Evolutionary conservation across 2,888 invertebrate species (phyloP), one percentile per base, ranked within the genome.

Genomic region (Notocelia uddmanniana): DNA sequence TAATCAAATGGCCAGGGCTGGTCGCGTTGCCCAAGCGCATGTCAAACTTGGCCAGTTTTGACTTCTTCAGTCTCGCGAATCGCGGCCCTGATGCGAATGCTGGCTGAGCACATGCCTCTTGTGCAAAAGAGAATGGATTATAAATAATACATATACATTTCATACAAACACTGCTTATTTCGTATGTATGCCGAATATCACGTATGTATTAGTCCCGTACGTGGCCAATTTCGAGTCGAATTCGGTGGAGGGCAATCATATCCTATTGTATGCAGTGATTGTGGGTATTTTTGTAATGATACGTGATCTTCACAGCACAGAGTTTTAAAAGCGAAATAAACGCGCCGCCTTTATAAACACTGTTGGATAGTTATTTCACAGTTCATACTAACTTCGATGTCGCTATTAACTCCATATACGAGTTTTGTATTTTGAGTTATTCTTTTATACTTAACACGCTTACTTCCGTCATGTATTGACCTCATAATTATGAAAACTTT

Each of bases 181-280:
- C 26, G 15, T 26, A 2, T 10, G 31, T n/a, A 52, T 34, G 21
- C 52, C 50, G 10, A 54, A 60, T 59, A 54, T 52, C 58, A 71
- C 71, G 66, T 71, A 66, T 59, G 45, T 71, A 41, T 69, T 69
- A 63, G 55, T 57, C 26, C 66, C 66, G 66, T 45, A 71, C 71
- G 71, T 67, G 71, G 41, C 21, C 66, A 71, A 71, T 71, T 71
- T 67, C 45, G 59, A 26, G 26, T 64, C 54, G 71, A 71, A 60
- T 71, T 71, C 45, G 66, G 66, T 59, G 59, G 37, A 59, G 52
- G 31, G 66, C 71, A 71, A 71, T 71, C 71, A 71, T 58, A 59
- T 21, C 54, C 59, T 34, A 71, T 71, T 71, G 71, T 71, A 66
- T 52, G 58, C 59, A 54, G 48, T 71, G 71, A 71, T 60, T 71